phyloP scores from a whole-genome alignment of 2,888 invertebrate species.

The Syritta pipiens region DNA sequence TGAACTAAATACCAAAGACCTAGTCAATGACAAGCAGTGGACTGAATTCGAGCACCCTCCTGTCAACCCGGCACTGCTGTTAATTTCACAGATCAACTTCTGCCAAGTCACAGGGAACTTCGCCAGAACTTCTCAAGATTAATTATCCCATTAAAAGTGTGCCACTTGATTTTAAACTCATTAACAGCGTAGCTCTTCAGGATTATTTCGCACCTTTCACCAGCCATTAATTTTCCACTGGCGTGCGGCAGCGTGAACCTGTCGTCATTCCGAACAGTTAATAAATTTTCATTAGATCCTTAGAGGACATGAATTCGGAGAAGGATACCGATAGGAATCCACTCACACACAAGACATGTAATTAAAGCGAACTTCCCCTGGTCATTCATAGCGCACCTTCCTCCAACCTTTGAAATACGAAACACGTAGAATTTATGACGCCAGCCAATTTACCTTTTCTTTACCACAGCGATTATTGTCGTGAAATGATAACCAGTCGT shows the following conservation, averaged over 20 bases:
- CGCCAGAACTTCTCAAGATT: slow-evolving; percentile 21
- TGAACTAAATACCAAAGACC: too few relatives aligned
- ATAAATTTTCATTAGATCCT: slow-evolving; percentile 68
- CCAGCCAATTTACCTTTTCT: slow-evolving; percentile 86
- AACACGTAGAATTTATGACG: neutral
- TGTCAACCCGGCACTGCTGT: too few relatives aligned
- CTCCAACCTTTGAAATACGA: slow-evolving; percentile 4
- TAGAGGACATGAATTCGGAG: neutral
- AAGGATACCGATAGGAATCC: too few relatives aligned
- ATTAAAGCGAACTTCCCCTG: slow-evolving; percentile 9
- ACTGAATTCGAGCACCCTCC: too few relatives aligned
- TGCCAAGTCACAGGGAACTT: slow-evolving; percentile 6
- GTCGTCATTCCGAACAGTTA: slow-evolving; percentile 50
- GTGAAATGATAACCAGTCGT: slow-evolving; percentile 88
- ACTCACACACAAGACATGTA: slow-evolving; percentile 9
- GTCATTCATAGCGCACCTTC: neutral
- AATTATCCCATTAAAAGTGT: slow-evolving; percentile 41
- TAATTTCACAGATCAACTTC: slow-evolving; percentile 8
- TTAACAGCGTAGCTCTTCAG: slow-evolving; percentile 22
- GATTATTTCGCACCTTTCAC: slow-evolving; percentile 52
- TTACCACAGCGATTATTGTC: slow-evolving; percentile 90
- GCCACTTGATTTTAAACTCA: slow-evolving; percentile 49
- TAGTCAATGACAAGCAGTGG: too few relatives aligned
- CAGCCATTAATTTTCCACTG: slow-evolving; percentile 56
- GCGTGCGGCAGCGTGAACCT: slow-evolving; percentile 45